A percentile compares a stretch with the other conserved stretches of the same genome.
These are phyloP conservation scores for Diorhabda sublineata DNA, from an alignment of 1,140 invertebrate genomes.

Conservation along the genomic window DNA sequence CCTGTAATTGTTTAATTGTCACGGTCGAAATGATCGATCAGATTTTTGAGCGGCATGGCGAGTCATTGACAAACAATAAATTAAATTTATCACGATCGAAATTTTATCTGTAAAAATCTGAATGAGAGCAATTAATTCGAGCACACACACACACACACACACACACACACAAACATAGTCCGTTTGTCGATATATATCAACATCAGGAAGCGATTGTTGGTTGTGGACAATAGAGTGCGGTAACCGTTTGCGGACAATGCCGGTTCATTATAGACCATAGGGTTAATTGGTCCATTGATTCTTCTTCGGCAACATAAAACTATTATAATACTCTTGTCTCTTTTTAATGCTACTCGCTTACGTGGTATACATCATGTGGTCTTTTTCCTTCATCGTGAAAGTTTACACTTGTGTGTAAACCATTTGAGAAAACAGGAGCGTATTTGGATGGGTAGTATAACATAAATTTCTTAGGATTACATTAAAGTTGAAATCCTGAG, in stretches of 20 bases:
- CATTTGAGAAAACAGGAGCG: too few species aligned
- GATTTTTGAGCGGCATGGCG: neutral
- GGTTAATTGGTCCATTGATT: constrained; percentile 13
- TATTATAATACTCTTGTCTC: neutral
- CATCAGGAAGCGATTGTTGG: neutral
- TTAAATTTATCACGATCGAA: neutral
- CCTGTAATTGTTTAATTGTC: neutral
- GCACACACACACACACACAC: neutral
- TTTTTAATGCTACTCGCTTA: neutral
- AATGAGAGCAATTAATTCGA: constrained; percentile 1
- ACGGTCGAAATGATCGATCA: neutral
- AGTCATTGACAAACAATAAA: neutral
- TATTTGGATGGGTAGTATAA: too few species aligned
- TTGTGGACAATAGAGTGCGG: neutral
- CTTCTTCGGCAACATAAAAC: neutral
- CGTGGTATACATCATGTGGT: too few species aligned
- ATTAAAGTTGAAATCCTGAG: too few species aligned
- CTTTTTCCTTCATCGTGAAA: too few species aligned
- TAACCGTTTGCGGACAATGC: neutral
- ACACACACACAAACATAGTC: neutral
- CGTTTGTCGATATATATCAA: neutral
- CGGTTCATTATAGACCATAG: constrained; percentile 8
- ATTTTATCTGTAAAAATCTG: constrained; percentile 1
- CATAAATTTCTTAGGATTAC: too few species aligned
- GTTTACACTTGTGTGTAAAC: too few species aligned